Conservation (phyloP, 2,113 vertebrate species). For the Tiliqua scincoides region DNA sequence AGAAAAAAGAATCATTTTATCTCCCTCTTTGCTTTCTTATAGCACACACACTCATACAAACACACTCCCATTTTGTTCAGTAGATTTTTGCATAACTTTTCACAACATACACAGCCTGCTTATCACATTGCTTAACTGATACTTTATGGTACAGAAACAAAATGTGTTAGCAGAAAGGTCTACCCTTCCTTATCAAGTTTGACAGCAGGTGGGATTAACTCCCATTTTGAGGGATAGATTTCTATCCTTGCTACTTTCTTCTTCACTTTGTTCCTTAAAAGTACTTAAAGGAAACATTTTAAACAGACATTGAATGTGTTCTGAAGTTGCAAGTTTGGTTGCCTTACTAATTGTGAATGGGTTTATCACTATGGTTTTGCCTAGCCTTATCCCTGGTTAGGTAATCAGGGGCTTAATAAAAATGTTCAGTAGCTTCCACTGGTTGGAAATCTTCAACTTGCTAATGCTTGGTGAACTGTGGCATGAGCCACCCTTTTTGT, state of each 20-base stretch:
- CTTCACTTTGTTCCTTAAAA: constrained; percentile 76
- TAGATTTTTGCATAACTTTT: constrained; percentile 73
- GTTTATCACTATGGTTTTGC: background rate
- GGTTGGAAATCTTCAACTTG: background rate
- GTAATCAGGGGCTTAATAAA: background rate
- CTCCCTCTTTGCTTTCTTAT: background rate
- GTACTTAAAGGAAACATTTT: too few relatives aligned
- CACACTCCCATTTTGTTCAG: constrained; percentile 18
- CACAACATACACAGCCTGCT: constrained; percentile 74
- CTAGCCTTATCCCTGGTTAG: background rate
- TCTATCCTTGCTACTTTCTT: constrained; percentile 74
- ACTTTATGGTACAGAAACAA: constrained; percentile 72
- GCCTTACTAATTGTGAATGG: background rate
- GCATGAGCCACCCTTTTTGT: background rate
- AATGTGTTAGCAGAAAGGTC: constrained; percentile 70
- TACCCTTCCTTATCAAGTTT: constrained; percentile 72
- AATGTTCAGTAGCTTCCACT: background rate
- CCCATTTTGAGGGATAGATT: constrained; percentile 76
- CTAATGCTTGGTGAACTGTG: background rate
- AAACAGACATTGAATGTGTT: constrained; percentile 79
- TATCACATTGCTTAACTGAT: constrained; percentile 74
- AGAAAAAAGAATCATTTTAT: background rate
- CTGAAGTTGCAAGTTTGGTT: constrained; percentile 57
- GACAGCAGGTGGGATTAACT: constrained; percentile 80
- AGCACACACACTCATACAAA: too few relatives aligned